Evolutionary conservation across 2,888 invertebrate genomes (phyloP).

Genomic region (Drosophila stalkeri): DNA sequence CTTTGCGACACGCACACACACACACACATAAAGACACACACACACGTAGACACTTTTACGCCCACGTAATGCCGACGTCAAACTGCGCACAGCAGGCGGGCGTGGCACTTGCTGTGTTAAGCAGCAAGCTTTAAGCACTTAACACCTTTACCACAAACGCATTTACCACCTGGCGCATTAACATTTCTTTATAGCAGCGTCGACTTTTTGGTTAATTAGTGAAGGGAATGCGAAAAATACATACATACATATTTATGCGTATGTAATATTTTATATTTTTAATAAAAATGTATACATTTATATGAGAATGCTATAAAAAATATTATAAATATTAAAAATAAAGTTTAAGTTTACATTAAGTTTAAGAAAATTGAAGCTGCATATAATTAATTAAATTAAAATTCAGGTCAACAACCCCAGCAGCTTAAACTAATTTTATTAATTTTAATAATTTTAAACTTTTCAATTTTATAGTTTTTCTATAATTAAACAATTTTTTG

Average conservation of each 20-base stretch:
- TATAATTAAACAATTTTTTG: too few species aligned
- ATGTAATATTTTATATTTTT: too few species aligned
- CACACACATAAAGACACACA: conserved; percentile 3
- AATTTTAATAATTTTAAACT: too few species aligned
- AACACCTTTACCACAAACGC: conserved; percentile 24
- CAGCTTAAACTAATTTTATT: too few species aligned
- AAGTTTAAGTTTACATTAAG: too few species aligned
- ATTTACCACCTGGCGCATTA: conserved; percentile 16
- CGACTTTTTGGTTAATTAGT: conserved; percentile 5
- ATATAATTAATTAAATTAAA: not conserved
- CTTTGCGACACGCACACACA: conserved; percentile 6
- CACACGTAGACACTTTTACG: conserved; percentile 11
- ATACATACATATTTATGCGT: not conserved
- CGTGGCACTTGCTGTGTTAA: conserved; percentile 32
- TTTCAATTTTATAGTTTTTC: too few species aligned
- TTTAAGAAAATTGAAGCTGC: too few species aligned
- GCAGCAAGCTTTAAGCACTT: conserved; percentile 29
- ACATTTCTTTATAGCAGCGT: conserved; percentile 5
- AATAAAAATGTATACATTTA: too few species aligned
- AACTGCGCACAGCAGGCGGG: conserved; percentile 19
- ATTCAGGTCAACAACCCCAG: too few species aligned
- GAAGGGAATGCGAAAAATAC: not conserved
- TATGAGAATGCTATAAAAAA: not conserved
- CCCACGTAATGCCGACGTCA: conserved; percentile 9
- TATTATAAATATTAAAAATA: too few species aligned